Percentiles rank a stretch among this genome's conserved stretches.
phyloP scores from a whole-genome alignment of 2,888 invertebrate species.

The Caenorhabditis panamensis region DNA sequence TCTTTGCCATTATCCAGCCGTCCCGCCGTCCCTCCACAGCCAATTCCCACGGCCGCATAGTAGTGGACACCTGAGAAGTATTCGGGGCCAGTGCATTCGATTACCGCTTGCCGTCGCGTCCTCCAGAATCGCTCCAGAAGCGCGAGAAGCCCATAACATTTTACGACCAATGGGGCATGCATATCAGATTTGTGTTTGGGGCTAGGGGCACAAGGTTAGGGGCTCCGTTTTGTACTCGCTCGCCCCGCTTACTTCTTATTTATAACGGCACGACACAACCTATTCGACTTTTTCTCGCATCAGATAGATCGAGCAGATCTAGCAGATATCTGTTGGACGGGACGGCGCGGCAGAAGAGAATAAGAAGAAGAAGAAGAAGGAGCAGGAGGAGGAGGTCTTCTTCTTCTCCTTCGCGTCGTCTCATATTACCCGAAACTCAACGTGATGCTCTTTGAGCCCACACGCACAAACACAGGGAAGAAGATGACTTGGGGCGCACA shows the following conservation, averaged over 20 bases:
- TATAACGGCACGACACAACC: not conserved
- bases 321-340: conserved; percentile 16
- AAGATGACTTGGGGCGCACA: conserved; percentile 43
- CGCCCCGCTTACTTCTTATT: not conserved
- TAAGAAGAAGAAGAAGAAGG: conserved; percentile 19
- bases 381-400: conserved; percentile 7
- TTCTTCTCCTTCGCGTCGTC: conserved; percentile 50
- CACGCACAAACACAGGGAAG: conserved; percentile 27
- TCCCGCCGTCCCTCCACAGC: not conserved
- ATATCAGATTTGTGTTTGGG: conserved; percentile 42
- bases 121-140: not conserved
- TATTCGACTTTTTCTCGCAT: conserved; percentile 12
- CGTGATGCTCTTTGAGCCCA: conserved; percentile 59
- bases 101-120: conserved; percentile 40
- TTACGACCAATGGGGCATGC: conserved; percentile 26
- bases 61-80: conserved; percentile 38
- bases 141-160: conserved; percentile 45
- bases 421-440: conserved; percentile 63
- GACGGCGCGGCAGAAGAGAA: not conserved
- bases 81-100: conserved; percentile 24
- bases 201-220: not conserved
- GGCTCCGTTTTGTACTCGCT: too few species aligned
- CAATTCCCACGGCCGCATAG: conserved; percentile 27
- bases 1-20: conserved; percentile 31
- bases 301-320: not conserved